Evolutionary conservation across 2,797 vertebrate species (phyloP).

Genomic region (Falco berigora): DNA sequence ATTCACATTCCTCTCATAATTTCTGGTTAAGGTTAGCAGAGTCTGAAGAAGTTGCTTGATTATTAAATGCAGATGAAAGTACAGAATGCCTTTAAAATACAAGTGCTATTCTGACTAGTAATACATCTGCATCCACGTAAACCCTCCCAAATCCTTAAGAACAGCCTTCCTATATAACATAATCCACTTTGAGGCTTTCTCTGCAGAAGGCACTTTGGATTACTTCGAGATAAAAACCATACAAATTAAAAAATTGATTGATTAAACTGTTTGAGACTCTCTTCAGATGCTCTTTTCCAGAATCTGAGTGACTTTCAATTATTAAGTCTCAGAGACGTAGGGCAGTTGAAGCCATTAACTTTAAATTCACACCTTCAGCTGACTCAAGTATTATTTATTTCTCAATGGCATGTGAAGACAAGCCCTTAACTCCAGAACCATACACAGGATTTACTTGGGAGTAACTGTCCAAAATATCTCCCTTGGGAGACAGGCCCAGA

Average conservation of each 20-base stretch:
- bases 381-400: neutral
- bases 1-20: neutral
- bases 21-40: constrained; percentile 2
- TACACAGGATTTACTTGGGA: neutral
- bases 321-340: neutral
- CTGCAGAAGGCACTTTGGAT: neutral
- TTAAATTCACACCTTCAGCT: neutral
- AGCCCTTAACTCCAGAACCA: neutral
- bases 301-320: neutral
- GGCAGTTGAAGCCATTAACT: neutral
- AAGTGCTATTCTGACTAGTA: neutral
- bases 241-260: neutral
- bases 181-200: constrained; percentile 29
- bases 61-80: neutral
- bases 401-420: constrained; percentile 6
- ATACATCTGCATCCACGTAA: neutral
- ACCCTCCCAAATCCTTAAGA: constrained; percentile 4
- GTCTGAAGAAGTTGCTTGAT: neutral
- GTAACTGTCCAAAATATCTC: neutral
- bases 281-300: neutral
- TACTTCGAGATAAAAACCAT: neutral
- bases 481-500: neutral
- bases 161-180: neutral
- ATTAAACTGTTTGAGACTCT: neutral
- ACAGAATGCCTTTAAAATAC: neutral